Base-by-base conservation (phyloP, 2,113 vertebrate genomes). In the Myiagra hebetior region DNA sequence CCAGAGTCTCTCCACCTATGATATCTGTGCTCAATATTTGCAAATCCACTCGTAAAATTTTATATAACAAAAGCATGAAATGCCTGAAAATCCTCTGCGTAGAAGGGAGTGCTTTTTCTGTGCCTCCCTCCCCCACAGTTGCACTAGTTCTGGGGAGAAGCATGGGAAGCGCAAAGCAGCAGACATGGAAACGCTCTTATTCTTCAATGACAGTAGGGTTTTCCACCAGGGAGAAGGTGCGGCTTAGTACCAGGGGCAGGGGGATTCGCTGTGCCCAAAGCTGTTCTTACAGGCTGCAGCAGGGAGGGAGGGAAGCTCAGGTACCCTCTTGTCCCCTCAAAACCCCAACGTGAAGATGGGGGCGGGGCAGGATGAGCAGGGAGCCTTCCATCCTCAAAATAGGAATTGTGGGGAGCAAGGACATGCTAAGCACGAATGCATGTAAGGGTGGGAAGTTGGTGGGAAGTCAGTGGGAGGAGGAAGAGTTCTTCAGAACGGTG, bases 41-140 rank as follows among this genome's bases (percentile, higher is more conserved):
- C 76, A 89, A 94, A 95, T 82, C 60, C 57, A 46, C 64, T 81
- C 33, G 5, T 70, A 78, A 95, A 88, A 89, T 69, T 95, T 91
- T 95, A 91, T 94, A 17, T 96, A 94, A 96, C 69, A 86, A 92
- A 93, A 77, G 76, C 76, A 94, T 1, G 0, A 72, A 81, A 86
- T 60, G 80, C 72, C 88, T 97, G 68, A 76, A 95, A 53, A 83
- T 86, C 75, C 85, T 88, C 82, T 3, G 7, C 7, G 11, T 30
- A 46, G 72, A 92, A 80, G n/a, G 76, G 79, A 96, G 56, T 75
- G 90, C 76, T 96, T 95, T 95, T 94, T 92, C 93, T 96, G 79
- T 85, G 88, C 64, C 64, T 93, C 88, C 90, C 95, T 93, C 92
- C 92, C 53, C 95, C 96, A 89, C 83, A 91, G 52, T 59, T 94